Percentiles rank a stretch among this genome's conserved stretches.
phyloP scores from a whole-genome alignment of 2,888 invertebrate species.

The Melanostoma scalare region DNA sequence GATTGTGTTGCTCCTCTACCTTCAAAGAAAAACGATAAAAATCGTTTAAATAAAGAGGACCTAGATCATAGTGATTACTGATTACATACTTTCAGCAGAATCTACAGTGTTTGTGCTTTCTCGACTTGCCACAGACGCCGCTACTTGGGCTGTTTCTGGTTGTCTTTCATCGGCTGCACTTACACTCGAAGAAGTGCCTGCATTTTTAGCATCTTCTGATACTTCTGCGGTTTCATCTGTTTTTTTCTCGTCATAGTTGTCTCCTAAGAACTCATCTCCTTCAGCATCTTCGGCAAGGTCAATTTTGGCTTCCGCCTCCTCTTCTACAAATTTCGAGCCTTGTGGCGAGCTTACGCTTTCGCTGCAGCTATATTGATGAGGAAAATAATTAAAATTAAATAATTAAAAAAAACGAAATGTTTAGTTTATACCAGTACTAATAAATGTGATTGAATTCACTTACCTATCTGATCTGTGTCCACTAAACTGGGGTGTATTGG shows the following conservation, averaged over 20 bases:
- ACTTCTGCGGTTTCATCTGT: slow-evolving; percentile 38
- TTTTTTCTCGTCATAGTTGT: slow-evolving; percentile 58
- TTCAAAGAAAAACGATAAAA: slow-evolving; percentile 13
- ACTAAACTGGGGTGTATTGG: slow-evolving; percentile 92
- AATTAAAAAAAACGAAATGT: too few species aligned
- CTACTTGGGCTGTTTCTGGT: slow-evolving; percentile 46
- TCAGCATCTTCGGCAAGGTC: slow-evolving; percentile 82
- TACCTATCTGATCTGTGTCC: slow-evolving; percentile 78
- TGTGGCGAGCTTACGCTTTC: slow-evolving; percentile 90
- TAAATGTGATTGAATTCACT: slow-evolving; percentile 27
- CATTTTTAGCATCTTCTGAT: slow-evolving; percentile 52
- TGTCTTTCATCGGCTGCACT: slow-evolving; percentile 49
- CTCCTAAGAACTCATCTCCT: slow-evolving; percentile 78
- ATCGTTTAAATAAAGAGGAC: too few species aligned
- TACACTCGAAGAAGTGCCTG: slow-evolving; percentile 30
- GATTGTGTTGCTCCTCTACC: slow-evolving; percentile 82
- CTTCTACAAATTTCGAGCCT: slow-evolving; percentile 86
- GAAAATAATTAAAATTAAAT: background rate
- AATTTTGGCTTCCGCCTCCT: slow-evolving; percentile 77
- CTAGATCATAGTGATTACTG: too few species aligned
- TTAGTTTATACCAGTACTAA: background rate
- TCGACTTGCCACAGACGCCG: slow-evolving; percentile 71
- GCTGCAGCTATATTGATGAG: slow-evolving; percentile 81
- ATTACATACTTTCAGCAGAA: slow-evolving; percentile 77
- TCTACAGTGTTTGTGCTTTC: slow-evolving; percentile 77